phyloP scores from a whole-genome alignment of 2,888 invertebrate species.

The Pristionchus exspectatus region DNA sequence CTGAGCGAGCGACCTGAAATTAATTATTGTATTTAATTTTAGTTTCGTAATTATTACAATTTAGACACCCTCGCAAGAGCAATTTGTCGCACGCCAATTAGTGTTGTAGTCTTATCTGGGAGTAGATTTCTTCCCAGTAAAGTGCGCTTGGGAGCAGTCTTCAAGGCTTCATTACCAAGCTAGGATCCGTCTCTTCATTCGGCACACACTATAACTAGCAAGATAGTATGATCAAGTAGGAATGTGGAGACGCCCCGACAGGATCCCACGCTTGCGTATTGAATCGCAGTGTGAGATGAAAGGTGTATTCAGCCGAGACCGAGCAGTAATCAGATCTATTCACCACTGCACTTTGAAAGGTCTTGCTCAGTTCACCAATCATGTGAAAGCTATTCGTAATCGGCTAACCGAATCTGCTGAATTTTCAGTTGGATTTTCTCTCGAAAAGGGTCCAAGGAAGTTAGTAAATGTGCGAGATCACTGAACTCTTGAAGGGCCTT shows the following conservation, averaged over 20 bases:
- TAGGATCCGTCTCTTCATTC: neutral
- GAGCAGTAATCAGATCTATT: neutral
- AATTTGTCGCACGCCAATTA: neutral
- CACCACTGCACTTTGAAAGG: neutral
- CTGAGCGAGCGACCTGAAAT: constrained; percentile 25
- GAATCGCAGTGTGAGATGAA: no score
- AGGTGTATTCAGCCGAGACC: neutral
- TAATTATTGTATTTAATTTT: neutral
- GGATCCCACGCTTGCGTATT: no score
- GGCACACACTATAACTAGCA: neutral
- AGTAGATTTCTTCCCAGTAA: neutral
- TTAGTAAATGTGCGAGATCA: neutral
- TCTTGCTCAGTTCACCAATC: neutral
- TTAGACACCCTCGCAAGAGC: neutral
- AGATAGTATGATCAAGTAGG: no score
- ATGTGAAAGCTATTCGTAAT: neutral
- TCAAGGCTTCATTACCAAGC: neutral
- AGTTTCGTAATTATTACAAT: neutral
- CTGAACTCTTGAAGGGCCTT: neutral
- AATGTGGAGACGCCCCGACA: no score
- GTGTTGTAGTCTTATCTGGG: neutral
- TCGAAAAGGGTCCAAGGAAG: neutral
- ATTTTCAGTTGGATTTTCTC: neutral
- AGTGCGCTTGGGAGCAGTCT: neutral
- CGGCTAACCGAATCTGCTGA: neutral